Evolutionary conservation across 64 coral and sea anemone genomes (phyloP), one percentile per base, ranked within the genome.

Genomic region (Pachyseris speciosa): DNA sequence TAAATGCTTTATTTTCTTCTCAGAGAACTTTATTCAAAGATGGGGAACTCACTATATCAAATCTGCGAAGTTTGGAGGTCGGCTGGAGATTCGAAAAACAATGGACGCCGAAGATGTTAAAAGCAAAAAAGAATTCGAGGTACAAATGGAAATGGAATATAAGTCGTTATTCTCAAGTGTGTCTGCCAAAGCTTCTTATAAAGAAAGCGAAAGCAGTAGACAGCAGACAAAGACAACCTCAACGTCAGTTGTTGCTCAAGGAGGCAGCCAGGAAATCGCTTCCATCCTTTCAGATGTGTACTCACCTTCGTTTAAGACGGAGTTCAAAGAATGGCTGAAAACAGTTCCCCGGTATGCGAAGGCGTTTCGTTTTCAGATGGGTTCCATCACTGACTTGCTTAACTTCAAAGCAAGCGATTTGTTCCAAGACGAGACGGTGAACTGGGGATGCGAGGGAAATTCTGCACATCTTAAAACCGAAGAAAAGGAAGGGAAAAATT

Each of bases 31-130:
- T 38, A 85, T 85, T 2, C 40, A 48, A n/a, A 66, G 83, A 69
- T 85, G 83, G 83, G 83, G 83, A 12, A 85, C 83, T 24, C 83
- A 85, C 13, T 85, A 69, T 63, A 85, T 85, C 32, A 85, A 85
- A 24, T 85, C 83, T 19, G 36, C 83, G 7, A 68, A 66, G 9
- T 85, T 85, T 68, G 83, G 83, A 4, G 83, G 83, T 22, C 83
- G 69, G 2, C 83, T 85, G 10, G 39, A 85, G 37, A 66, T 85
- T 85, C 63, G 63, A 3, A 80, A 80, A 39, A 60, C 60, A 17
- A 66, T 69, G 61, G 61, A 70, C 3, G 83, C 61, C 45, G 47
- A 7, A 9, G 60, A 66, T 5, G 67, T 85, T 4, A 47, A 36
- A 2, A 68, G 61, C 13, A 85, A 69, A 31, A 70, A 85, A 13